Conservation (phyloP, 2,888 invertebrate species). For the Deilephila elpenor region DNA sequence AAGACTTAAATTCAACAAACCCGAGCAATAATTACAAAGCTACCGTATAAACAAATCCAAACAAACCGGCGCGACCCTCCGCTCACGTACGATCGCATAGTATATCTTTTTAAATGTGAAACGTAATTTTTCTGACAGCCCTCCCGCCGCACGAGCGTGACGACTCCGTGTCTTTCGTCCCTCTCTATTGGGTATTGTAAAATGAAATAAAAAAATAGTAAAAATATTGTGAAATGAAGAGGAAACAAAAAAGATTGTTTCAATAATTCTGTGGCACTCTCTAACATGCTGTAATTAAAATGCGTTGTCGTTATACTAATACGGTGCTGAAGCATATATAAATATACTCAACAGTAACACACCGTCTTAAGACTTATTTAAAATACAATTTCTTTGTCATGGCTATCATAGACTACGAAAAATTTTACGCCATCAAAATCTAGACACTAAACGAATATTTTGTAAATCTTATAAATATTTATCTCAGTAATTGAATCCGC, state of each 20-base stretch:
- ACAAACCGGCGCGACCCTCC: constrained; percentile 34
- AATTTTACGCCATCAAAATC: no score
- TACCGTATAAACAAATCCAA: constrained; percentile 39
- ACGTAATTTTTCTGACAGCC: constrained; percentile 80
- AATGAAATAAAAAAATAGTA: not conserved
- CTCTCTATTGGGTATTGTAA: constrained; percentile 25
- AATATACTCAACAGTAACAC: no score
- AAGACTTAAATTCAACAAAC: not conserved
- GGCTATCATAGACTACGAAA: no score
- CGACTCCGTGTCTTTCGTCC: constrained; percentile 28
- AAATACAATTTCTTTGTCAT: no score
- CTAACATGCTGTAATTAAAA: no score
- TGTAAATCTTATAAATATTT: not conserved
- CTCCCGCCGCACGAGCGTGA: constrained; percentile 35
- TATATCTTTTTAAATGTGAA: constrained; percentile 76
- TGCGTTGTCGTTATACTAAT: no score
- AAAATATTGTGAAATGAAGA: not conserved
- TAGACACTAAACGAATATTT: no score
- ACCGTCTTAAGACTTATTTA: no score
- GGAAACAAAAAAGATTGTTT: not conserved
- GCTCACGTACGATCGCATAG: constrained; percentile 54
- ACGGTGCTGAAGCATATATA: no score
- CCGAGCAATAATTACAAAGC: constrained; percentile 8
- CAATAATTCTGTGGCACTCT: not conserved
- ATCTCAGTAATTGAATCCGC: not conserved